Evolutionary conservation across 92 coral and sea anemone genomes (phyloP).

Genomic region (Virgularia gustaviana): DNA sequence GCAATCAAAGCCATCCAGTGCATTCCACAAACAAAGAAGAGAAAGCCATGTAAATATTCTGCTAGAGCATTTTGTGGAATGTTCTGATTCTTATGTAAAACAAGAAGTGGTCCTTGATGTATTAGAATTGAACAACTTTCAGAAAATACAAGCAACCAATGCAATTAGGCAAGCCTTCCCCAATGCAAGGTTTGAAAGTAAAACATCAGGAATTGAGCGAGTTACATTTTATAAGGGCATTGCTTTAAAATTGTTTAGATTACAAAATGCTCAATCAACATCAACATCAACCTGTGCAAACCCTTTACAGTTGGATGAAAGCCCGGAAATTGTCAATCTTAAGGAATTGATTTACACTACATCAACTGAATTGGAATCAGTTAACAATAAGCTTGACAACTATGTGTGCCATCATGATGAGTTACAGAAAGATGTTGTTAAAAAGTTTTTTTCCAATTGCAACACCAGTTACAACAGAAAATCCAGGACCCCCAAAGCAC

Average conservation of each 20-base stretch:
- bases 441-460: not conserved
- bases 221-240: constrained; percentile 36
- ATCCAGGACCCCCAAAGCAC: constrained; percentile 18
- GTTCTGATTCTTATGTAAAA: constrained; percentile 3
- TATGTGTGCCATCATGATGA: not conserved
- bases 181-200: constrained; percentile 8
- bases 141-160: constrained; percentile 38
- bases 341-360: constrained; percentile 15
- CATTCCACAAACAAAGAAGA: constrained; percentile 31
- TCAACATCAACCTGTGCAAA: constrained; percentile 1
- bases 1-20: constrained; percentile 31
- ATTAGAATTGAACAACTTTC: constrained; percentile 12
- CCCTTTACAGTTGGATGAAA: not conserved
- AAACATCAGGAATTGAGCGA: constrained; percentile 1
- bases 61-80: constrained; percentile 28
- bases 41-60: constrained; percentile 7
- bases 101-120: constrained; percentile 33
- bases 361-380: constrained; percentile 19
- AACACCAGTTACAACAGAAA: constrained; percentile 1
- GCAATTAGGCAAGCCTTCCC: constrained; percentile 42
- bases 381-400: constrained; percentile 24
- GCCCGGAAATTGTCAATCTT: constrained; percentile 13
- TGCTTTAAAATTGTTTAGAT: constrained; percentile 6
- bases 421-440: not conserved
- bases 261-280: not conserved